phyloP scores from a whole-genome alignment of 2,797 vertebrate species.

The Pterois miles region DNA sequence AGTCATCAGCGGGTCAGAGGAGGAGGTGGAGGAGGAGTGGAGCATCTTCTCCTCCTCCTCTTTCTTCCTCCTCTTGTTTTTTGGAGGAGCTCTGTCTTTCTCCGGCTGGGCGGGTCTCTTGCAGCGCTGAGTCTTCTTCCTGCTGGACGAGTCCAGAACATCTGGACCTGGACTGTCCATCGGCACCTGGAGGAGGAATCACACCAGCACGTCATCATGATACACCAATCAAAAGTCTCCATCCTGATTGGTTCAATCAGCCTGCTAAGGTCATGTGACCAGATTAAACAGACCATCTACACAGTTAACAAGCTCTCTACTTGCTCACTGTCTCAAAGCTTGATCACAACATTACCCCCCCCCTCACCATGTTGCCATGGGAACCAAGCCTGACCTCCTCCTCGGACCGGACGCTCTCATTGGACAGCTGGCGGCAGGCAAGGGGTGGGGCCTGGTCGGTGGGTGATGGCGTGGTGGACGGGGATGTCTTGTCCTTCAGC shows the following conservation, averaged over 20 bases:
- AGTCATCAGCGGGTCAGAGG: conserved; percentile 83
- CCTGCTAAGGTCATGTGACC: neutral
- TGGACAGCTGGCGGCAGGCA: conserved; percentile 70
- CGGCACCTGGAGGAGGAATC: conserved; percentile 25
- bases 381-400: conserved; percentile 80
- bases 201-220: neutral
- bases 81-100: conserved; percentile 82
- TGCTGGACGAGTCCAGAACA: conserved; percentile 73
- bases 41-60: conserved; percentile 89
- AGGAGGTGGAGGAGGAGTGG: conserved; percentile 69
- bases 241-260: too few relatives aligned
- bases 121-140: conserved; percentile 85
- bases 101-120: conserved; percentile 77
- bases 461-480: conserved; percentile 61
- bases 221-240: neutral
- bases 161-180: conserved; percentile 48
- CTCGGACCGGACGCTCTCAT: conserved; percentile 73
- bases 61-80: conserved; percentile 90
- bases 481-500: conserved; percentile 90
- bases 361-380: conserved; percentile 61
- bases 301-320: too few relatives aligned
- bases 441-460: conserved; percentile 21
- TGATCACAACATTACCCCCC: too few relatives aligned
- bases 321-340: too few relatives aligned
- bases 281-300: neutral